Conservation (phyloP, 1,140 invertebrate species). For the Ceratina australensis region DNA sequence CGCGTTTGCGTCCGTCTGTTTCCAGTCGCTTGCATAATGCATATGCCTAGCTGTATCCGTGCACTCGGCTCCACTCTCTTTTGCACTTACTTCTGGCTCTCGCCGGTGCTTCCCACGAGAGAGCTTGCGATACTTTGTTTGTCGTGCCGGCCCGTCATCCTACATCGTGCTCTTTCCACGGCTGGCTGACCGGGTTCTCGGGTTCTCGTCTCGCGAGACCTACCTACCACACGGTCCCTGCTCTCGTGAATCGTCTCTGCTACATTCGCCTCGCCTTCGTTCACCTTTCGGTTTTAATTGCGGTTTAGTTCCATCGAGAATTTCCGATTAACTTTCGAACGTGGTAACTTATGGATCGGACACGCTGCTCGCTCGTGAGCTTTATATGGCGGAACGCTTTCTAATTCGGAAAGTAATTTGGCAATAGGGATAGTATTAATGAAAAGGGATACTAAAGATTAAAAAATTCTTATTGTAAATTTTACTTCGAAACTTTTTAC, state of each 20-base stretch:
- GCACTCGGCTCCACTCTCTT: conserved; percentile 46
- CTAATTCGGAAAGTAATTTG: not conserved
- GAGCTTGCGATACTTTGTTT: conserved; percentile 56
- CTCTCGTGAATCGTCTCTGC: conserved; percentile 14
- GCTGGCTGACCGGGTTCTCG: conserved; percentile 28
- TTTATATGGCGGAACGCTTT: not conserved
- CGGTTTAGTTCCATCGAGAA: not conserved
- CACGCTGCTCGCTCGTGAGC: not conserved
- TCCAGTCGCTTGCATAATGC: conserved; percentile 66
- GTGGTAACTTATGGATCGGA: not conserved
- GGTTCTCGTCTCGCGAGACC: conserved; percentile 42
- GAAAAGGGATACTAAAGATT: no score
- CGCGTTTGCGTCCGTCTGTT: conserved; percentile 58
- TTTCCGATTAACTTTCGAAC: not conserved
- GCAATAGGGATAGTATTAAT: not conserved
- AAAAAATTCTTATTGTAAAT: no score
- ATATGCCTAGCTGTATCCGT: conserved; percentile 43
- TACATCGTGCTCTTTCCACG: conserved; percentile 42
- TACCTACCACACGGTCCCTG: not conserved
- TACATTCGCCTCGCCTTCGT: conserved; percentile 4
- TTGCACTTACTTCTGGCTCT: conserved; percentile 50
- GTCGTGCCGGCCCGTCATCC: conserved; percentile 15
- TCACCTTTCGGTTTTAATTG: conserved; percentile 20
- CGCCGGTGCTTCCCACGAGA: conserved; percentile 28
- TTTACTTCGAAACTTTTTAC: no score